A percentile compares a stretch with the other conserved stretches of the same genome.
These are phyloP conservation scores for Taeniopygia guttata DNA, from an alignment of 2,797 vertebrate species.

Conservation along the genomic window DNA sequence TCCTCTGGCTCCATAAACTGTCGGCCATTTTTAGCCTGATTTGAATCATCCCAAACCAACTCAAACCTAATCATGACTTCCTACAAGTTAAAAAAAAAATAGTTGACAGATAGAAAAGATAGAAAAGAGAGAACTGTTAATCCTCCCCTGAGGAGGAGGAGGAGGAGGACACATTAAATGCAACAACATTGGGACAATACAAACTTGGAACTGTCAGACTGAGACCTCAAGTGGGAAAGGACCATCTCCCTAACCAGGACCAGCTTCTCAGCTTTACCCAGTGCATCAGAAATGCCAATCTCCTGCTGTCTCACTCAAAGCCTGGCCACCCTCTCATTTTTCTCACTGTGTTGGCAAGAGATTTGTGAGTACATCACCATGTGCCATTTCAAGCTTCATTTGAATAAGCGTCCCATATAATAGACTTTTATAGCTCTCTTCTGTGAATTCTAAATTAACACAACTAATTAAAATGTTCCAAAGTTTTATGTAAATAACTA, in stretches of 20 bases:
- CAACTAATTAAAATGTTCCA: conserved; percentile 66
- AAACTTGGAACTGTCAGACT: not conserved
- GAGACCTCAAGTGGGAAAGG: not conserved
- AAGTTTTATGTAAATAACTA: conserved; percentile 61
- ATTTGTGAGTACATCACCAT: conserved; percentile 22
- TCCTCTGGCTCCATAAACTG: not conserved
- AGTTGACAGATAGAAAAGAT: not conserved
- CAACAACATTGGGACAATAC: not conserved
- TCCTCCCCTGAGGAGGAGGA: not conserved
- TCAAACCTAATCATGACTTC: not conserved
- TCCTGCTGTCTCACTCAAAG: not conserved
- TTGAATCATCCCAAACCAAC: not conserved
- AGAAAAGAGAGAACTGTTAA: not conserved
- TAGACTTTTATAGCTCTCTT: conserved; percentile 51
- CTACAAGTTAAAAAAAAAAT: not conserved
- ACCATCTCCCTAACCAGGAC: not conserved
- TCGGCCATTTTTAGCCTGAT: not conserved
- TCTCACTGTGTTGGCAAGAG: conserved; percentile 25
- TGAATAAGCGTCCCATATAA: conserved; percentile 30
- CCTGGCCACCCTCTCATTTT: not conserved
- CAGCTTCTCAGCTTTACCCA: not conserved
- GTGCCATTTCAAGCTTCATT: conserved; percentile 59
- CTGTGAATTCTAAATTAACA: conserved; percentile 54
- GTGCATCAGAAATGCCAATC: not conserved
- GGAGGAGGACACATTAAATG: not conserved